Percentiles rank a stretch among this genome's conserved stretches.
Conservation (phyloP, 2,113 vertebrate genomes). For the Lasiurus borealis region DNA sequence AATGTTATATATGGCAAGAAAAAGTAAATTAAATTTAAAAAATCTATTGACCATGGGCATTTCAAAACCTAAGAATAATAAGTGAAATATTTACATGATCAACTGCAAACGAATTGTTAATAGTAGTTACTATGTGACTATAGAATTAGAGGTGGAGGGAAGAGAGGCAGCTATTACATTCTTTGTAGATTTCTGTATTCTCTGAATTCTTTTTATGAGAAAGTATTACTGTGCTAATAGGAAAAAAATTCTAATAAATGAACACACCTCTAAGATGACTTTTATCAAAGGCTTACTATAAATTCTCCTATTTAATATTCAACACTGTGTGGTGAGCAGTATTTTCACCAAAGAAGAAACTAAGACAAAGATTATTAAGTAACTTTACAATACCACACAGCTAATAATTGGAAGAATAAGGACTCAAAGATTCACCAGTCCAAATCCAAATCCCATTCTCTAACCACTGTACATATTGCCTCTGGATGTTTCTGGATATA, state of each 20-base stretch:
- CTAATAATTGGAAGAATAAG: not conserved
- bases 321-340: not conserved
- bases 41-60: not conserved
- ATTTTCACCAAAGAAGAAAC: conserved; percentile 31
- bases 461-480: not conserved
- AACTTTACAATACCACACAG: not conserved
- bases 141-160: not conserved
- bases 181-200: not conserved
- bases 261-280: not conserved
- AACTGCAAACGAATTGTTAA: not conserved
- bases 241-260: conserved; percentile 12
- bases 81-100: conserved; percentile 45
- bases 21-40: not conserved
- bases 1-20: not conserved
- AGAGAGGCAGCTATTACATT: not conserved
- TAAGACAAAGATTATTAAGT: conserved; percentile 6
- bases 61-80: not conserved
- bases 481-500: not conserved
- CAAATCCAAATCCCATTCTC: not conserved
- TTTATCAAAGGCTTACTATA: not conserved
- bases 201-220: conserved; percentile 25
- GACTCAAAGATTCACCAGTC: not conserved
- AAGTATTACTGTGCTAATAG: conserved; percentile 6
- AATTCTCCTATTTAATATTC: not conserved
- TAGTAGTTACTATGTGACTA: not conserved